Percentiles rank a stretch among this genome's conserved stretches.
Conservation (phyloP, 2,797 vertebrate genomes). For the Heterohyrax brucei region DNA sequence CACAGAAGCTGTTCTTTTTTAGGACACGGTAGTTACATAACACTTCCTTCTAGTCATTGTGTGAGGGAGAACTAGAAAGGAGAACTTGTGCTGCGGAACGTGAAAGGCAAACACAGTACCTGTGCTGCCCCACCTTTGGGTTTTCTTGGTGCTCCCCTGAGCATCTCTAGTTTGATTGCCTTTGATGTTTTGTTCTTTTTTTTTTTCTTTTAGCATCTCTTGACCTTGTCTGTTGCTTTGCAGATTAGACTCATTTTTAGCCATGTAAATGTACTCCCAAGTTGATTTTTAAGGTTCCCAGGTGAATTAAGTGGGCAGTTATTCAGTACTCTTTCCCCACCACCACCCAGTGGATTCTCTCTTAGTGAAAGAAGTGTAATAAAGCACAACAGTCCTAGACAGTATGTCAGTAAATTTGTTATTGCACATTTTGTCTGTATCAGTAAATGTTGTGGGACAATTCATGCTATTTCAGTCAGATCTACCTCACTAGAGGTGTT, state of each 20-base stretch:
- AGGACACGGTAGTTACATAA: neutral
- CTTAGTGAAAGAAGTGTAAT: slow-evolving; percentile 23
- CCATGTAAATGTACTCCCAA: neutral
- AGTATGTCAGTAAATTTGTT: slow-evolving; percentile 44
- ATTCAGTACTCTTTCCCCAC: neutral
- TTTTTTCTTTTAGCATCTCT: slow-evolving; percentile 43
- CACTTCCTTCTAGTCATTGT: neutral
- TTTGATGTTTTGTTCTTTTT: slow-evolving; percentile 40
- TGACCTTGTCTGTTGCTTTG: slow-evolving; percentile 56
- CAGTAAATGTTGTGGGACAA: slow-evolving; percentile 27
- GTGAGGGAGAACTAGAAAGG: neutral
- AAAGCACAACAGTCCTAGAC: neutral
- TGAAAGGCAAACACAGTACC: neutral
- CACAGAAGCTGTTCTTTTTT: neutral
- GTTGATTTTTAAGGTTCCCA: neutral
- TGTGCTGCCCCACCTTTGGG: neutral
- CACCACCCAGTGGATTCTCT: neutral
- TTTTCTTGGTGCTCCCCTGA: neutral
- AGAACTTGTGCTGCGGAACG: neutral
- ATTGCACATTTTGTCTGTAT: slow-evolving; percentile 47
- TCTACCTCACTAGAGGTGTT: slow-evolving; percentile 65
- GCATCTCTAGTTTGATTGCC: slow-evolving; percentile 25
- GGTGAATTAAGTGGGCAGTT: slow-evolving; percentile 54
- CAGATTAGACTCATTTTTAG: slow-evolving; percentile 61
- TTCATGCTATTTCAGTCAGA: neutral